A percentile compares a stretch with the other conserved stretches of the same genome.
Evolutionary conservation across 2,113 vertebrate genomes (phyloP).

Genomic region (Junco hyemalis): DNA sequence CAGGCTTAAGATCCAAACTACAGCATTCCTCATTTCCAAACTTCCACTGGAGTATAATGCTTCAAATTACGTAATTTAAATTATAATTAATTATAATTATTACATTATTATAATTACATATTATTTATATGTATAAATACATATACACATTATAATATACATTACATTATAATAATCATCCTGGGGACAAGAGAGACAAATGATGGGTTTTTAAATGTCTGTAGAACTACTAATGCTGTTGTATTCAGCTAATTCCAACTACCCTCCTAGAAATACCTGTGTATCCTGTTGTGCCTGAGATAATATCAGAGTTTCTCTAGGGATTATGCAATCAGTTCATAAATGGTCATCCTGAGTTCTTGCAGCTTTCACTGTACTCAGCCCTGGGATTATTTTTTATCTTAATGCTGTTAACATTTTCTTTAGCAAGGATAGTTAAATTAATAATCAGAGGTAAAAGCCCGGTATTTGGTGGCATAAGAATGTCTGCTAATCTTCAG

Average conservation of each 20-base stretch:
- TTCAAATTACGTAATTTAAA: not conserved
- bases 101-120: not conserved
- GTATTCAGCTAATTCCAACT: not conserved
- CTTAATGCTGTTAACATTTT: not conserved
- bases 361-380: not conserved
- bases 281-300: not conserved
- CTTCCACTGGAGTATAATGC: not conserved
- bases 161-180: not conserved
- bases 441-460: not conserved
- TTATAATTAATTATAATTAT: not conserved
- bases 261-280: not conserved
- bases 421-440: not conserved
- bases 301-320: not conserved
- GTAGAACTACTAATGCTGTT: not conserved
- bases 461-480: not conserved
- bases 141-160: too few species aligned
- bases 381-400: not conserved
- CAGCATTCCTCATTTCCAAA: not conserved
- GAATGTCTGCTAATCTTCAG: not conserved
- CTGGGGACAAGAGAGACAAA: not conserved
- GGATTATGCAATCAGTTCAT: not conserved
- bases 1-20: not conserved
- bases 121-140: too few species aligned
- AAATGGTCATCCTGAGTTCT: not conserved
- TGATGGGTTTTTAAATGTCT: not conserved